These are phyloP conservation scores for Dasysyrphus albostriatus DNA, from an alignment of 2,888 invertebrate species.

Conservation along the genomic window DNA sequence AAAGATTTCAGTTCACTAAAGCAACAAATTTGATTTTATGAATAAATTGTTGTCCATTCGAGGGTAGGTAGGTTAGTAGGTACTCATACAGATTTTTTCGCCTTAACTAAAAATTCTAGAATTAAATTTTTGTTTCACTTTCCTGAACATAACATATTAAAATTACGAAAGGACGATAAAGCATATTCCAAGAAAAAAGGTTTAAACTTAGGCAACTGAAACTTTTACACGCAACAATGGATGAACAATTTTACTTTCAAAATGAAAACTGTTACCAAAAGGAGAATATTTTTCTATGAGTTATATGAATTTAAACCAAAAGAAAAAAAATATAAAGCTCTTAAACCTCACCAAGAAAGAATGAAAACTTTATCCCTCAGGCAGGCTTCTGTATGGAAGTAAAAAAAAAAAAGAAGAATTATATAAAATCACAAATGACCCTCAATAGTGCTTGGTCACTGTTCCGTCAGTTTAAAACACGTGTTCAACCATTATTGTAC, in stretches of 20 bases:
- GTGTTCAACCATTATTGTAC: slow-evolving; percentile 64
- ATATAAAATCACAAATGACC: slow-evolving; percentile 7
- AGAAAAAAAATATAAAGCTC: background rate
- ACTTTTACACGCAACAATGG: slow-evolving; percentile 26
- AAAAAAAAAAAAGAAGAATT: background rate
- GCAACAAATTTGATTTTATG: no score
- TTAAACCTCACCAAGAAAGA: slow-evolving; percentile 15
- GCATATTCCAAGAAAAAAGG: background rate
- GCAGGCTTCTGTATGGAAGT: background rate
- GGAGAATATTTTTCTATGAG: slow-evolving; percentile 3
- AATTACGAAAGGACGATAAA: background rate
- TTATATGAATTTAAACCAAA: background rate
- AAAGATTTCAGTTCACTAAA: no score
- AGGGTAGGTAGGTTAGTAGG: no score
- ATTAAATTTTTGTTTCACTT: background rate
- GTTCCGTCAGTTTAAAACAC: slow-evolving; percentile 36
- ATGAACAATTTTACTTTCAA: slow-evolving; percentile 7
- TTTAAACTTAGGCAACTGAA: slow-evolving; percentile 3
- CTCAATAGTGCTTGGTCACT: slow-evolving; percentile 23
- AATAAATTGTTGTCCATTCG: background rate
- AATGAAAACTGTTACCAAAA: background rate
- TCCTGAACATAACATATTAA: background rate
- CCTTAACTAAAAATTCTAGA: background rate
- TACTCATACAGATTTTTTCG: background rate
- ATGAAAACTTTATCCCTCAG: slow-evolving; percentile 2